Percentiles rank a stretch among this genome's conserved stretches.
Evolutionary conservation across 2,888 invertebrate genomes (phyloP).

Genomic region (Coelogynopora nodosa): DNA sequence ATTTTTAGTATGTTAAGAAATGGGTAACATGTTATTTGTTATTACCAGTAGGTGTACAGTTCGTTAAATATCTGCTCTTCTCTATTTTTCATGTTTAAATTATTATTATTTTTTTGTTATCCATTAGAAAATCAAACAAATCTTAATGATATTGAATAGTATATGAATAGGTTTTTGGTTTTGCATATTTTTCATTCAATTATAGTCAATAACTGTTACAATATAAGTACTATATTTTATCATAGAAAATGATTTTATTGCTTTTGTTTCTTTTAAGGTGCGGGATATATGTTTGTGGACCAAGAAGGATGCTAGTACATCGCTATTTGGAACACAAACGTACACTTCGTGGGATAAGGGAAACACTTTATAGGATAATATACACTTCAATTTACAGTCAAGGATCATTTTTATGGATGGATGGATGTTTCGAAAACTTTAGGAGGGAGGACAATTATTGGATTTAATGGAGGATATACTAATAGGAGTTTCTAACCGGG

Average conservation of each 20-base stretch:
- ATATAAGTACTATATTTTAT: not conserved
- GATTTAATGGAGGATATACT: no score
- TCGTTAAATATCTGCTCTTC: not conserved
- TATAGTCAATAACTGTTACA: not conserved
- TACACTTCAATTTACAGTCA: not conserved
- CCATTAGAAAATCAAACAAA: no score
- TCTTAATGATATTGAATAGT: no score
- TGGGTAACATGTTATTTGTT: no score
- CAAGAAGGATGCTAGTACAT: slow-evolving; percentile 1
- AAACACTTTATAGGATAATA: not conserved
- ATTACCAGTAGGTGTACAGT: not conserved
- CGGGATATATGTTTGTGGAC: slow-evolving; percentile 18
- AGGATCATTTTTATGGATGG: not conserved
- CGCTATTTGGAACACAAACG: not conserved
- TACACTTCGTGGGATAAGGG: slow-evolving; percentile 22
- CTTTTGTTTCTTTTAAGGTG: slow-evolving; percentile 14
- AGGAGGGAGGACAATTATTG: not conserved
- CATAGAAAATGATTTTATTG: not conserved
- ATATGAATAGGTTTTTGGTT: not conserved
- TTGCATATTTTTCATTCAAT: not conserved
- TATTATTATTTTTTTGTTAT: no score
- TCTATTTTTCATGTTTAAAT: not conserved
- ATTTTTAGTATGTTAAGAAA: no score
- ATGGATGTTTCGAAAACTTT: not conserved
- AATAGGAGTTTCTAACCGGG: not conserved